Evolutionary conservation across 2,113 vertebrate species (phyloP), one percentile per base, ranked within the genome.

Genomic region (Sinocyclocheilus anophthalmus): DNA sequence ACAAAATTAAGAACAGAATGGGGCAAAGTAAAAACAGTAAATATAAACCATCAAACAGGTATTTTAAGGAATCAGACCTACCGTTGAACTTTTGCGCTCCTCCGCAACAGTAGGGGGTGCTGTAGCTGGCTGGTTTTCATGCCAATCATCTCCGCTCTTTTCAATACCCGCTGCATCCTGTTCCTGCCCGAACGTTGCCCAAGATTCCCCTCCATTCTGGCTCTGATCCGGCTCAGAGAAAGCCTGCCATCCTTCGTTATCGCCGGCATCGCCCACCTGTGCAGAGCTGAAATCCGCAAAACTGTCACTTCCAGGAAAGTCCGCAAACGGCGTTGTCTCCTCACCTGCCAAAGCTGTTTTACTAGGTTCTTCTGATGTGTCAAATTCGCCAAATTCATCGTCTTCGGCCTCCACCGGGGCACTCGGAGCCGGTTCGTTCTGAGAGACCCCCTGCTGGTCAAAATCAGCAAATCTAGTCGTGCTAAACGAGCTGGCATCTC

Each of bases 221-320:
- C 63, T 85, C 37, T 92, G 94, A 55, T 89, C 84, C 1, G 76
- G 86, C 70, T 93, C 90, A 2, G 89, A 95, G 89, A 99, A 99
- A 83, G 98, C 97, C 85, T 95, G 96, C 97, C 98, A 99, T 3
- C 94, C 96, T 0, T 89, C 73, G 55, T 89, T 90, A 3, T 30
- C 85, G 13, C 89, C 92, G 1, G 7, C 42, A 42, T 42, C 42
- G 0, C 2, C 42, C 69, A 86, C 91, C 26, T 89, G 84, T 0
- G 96, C 96, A 0, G 96, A 96, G 92, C 94, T 97, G 88, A 99
- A 99, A 90, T 98, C 97, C 0, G 97, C 97, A 88, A 99, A 99
- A 87, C 97, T 97, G 14, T 97, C 96, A 0, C 95, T 95, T 89
- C 92, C 94, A 20, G 96, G 96, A 90, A 96, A 95, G 84, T 91